Conservation (phyloP, 2,888 invertebrate genomes). For the Diplolepis rosae region DNA sequence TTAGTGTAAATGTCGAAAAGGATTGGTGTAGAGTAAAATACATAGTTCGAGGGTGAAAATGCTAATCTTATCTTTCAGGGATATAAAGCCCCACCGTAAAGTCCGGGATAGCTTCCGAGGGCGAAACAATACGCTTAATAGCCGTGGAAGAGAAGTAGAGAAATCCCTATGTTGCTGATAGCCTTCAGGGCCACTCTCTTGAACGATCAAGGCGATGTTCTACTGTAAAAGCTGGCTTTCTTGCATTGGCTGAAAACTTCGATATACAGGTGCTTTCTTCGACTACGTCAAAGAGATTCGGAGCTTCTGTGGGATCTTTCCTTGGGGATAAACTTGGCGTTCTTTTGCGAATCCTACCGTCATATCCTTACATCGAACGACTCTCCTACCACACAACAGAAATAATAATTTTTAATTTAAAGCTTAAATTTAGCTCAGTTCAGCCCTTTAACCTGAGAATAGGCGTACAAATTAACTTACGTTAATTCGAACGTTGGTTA, state of each 20-base stretch:
- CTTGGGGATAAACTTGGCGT: slow-evolving; percentile 50
- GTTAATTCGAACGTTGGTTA: slow-evolving; percentile 41
- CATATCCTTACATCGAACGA: slow-evolving; percentile 35
- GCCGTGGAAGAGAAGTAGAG: slow-evolving; percentile 34
- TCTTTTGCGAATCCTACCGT: slow-evolving; percentile 42
- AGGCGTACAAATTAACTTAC: slow-evolving; percentile 41
- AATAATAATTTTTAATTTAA: slow-evolving; percentile 8
- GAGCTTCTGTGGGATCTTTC: slow-evolving; percentile 43
- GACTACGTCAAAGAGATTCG: slow-evolving; percentile 43
- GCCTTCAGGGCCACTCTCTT: neutral
- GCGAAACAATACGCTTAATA: slow-evolving; percentile 61
- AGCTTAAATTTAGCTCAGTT: neutral
- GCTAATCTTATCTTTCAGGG: slow-evolving; percentile 53
- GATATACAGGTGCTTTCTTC: slow-evolving; percentile 49
- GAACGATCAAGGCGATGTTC: slow-evolving; percentile 39
- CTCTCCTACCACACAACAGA: slow-evolving; percentile 40
- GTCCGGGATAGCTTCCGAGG: slow-evolving; percentile 46
- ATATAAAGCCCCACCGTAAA: slow-evolving; percentile 53
- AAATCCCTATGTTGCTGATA: neutral
- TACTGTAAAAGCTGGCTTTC: slow-evolving; percentile 38
- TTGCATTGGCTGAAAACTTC: slow-evolving; percentile 55
- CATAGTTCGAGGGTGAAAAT: slow-evolving; percentile 34
- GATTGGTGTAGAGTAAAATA: neutral
- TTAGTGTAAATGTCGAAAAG: neutral
- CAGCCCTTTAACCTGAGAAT: slow-evolving; percentile 39